Base-by-base conservation (phyloP, 2,888 invertebrate genomes). In the Ophion ventricosus region DNA sequence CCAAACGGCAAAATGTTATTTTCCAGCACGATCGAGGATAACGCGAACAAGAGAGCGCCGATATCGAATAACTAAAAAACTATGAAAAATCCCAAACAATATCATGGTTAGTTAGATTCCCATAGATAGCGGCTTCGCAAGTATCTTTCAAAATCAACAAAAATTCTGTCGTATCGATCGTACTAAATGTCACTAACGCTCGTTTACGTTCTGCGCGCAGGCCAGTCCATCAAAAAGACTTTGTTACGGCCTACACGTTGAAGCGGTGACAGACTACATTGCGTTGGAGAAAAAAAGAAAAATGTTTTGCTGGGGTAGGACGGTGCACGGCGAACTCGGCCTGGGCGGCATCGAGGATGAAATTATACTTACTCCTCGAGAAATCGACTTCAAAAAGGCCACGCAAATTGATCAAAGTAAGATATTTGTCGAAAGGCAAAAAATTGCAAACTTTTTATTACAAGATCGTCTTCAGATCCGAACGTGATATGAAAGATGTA, bases 241-340 rank as follows among this genome's bases (percentile, higher is more conserved):
- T 59, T 88, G 91, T 80, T 75, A 90, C 80, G 90, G 85, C 43
- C 87, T 73, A 66, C 86, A 88, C 70, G 63, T 80, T 57, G 49
- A 85, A 76, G 17, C 87, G 87, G 76, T 79, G 59, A 72, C 54
- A 25, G 70, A 83, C 49, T 26, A 75, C 20, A 69, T 79, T 70
- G 70, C 66, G 69, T 66, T 80, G 70, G 67, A 75, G 81, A 54
- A 82, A 67, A 77, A 87, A 56, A 88, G 84, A 86, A 89, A 90
- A 54, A 95, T 96, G 94, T 96, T 94, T 91, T 95, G 96, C 88
- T 97, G 97, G 97, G 97, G 97, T 10, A 96, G 96, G 90, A 96
- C 96, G 2, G 94, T 95, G 49, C 95, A 97, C 91, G 97, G 97
- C 2, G 97, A 97, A 93, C 93, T 97, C 29, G 97, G 97, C 0